Base-by-base conservation (phyloP, 2,113 vertebrate species). In the Apus apus region DNA sequence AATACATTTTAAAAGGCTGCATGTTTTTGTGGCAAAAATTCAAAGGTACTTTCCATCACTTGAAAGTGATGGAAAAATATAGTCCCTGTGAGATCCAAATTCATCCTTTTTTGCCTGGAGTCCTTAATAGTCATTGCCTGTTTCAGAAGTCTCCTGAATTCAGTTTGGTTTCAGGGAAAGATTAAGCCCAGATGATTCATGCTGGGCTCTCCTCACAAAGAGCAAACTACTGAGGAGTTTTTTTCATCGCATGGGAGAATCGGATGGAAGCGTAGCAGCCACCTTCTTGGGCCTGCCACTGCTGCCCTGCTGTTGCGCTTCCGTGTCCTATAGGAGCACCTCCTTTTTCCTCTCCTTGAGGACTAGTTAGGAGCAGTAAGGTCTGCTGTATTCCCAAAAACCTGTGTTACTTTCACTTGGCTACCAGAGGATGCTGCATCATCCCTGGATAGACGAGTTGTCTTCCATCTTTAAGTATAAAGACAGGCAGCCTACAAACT, bases 321-420 rank as follows among this genome's bases (percentile, higher is more conserved):
- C 70, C 15, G 8, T 3, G 11, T 0, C 0, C 53, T 54, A 6
- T 30, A 30, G 26, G 18, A 82, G 30, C 43, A 32, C 4, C 8
- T 91, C 16, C 21, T 73, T 78, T 51, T 89, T 51, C 30, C 29
- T 77, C 43, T 79, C 36, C 68, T 58, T 66, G 36, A 34, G 56
- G 45, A 25, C 74, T 32, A 6, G 14, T 57, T 68, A 9, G 21
- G 48, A 67, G 61, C 61, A 53, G 29, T 15, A 13, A 57, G 15
- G 40, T 57, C 27, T 19, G 29, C 50, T 56, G 23, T 13, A 13
- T 43, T 17, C 48, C 36, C 25, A 40, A 29, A 89, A 66, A 21
- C 1, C 0, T 22, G 27, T 48, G n/a, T 66, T 16, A 3, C 46
- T 79, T 77, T 71, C 17, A 29, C 48, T n/a, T 85, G 85, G 30